Conservation (phyloP, 2,797 vertebrate species). For the Enteromius treurensis region DNA sequence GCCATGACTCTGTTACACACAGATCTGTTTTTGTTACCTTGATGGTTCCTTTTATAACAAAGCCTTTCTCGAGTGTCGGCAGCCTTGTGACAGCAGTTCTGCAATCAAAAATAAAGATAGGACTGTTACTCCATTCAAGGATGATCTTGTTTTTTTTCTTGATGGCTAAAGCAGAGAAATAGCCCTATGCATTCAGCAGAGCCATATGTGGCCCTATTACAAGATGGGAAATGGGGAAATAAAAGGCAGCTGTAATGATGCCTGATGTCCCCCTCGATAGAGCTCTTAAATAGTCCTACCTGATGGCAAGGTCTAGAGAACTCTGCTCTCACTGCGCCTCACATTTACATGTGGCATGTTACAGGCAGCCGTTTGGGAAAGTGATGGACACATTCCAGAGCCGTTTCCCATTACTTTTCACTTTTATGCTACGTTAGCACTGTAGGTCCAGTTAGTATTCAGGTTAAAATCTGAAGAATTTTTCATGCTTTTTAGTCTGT, state of each 20-base stretch:
- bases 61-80: conserved; percentile 29
- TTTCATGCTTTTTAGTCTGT: neutral
- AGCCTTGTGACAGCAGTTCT: conserved; percentile 4
- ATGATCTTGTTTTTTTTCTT: neutral
- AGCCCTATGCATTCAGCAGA: conserved; percentile 27
- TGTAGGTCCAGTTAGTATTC: neutral
- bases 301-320: conserved; percentile 61
- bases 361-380: conserved; percentile 10
- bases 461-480: neutral
- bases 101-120: conserved; percentile 29
- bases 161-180: neutral
- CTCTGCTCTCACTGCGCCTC: conserved; percentile 38
- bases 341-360: conserved; percentile 54
- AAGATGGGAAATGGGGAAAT: conserved; percentile 41
- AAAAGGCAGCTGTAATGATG: conserved; percentile 40
- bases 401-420: neutral
- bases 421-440: neutral
- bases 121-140: conserved; percentile 2
- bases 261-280: conserved; percentile 46
- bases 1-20: conserved; percentile 30
- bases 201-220: conserved; percentile 51
- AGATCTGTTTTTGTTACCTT: conserved; percentile 46
- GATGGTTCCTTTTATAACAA: conserved; percentile 38
- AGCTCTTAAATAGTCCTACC: conserved; percentile 61
- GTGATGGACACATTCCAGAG: conserved; percentile 16